Evolutionary conservation across 2,888 invertebrate species (phyloP), one percentile per base, ranked within the genome.

Genomic region (Blastobasis lacticolella): DNA sequence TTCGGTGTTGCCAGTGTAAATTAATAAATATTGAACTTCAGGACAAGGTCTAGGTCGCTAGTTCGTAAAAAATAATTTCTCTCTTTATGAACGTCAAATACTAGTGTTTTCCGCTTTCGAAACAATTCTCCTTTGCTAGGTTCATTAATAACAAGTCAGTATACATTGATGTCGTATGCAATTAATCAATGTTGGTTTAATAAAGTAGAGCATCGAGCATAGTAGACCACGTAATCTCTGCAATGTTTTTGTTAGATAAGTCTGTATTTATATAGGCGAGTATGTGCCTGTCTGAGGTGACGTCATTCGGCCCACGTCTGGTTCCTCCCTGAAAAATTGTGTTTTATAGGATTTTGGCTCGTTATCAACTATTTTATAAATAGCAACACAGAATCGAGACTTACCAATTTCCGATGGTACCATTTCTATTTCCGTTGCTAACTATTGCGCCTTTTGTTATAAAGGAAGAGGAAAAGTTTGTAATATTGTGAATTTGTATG

Each of bases 261-360:
- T 46, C 23, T 23, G 23, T 46, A 46, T 46, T 37, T 46, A 8
- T 46, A n/a, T 37, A 8, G 42, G 37, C 47, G 37, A 67, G 64
- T 67, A 60, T 66, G 65, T 65, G 67, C 62, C 66, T 71, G 69
- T 71, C 67, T 57, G 52, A 50, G 57, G 56, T 66, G 64, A 61
- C 75, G 73, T 71, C 69, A 69, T 63, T 45, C 73, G 38, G 50
- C 76, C 76, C 77, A 79, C 78, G 78, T 75, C 23, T 23, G 23
- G 73, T 63, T 64, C 70, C 63, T 65, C 66, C 64, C 66, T 66
- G 67, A 75, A 75, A 74, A 73, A 76, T 77, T 71, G 77, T 71
- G 73, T 78, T 82, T 81, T 77, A 81, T 78, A 62, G 65, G 75
- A 73, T 69, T 73, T 78, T 82, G 81, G 83, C 82, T 66, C 72